These are phyloP conservation scores for Muraenolepis orangiensis DNA, from an alignment of 2,797 vertebrate species.

Conservation along the genomic window DNA sequence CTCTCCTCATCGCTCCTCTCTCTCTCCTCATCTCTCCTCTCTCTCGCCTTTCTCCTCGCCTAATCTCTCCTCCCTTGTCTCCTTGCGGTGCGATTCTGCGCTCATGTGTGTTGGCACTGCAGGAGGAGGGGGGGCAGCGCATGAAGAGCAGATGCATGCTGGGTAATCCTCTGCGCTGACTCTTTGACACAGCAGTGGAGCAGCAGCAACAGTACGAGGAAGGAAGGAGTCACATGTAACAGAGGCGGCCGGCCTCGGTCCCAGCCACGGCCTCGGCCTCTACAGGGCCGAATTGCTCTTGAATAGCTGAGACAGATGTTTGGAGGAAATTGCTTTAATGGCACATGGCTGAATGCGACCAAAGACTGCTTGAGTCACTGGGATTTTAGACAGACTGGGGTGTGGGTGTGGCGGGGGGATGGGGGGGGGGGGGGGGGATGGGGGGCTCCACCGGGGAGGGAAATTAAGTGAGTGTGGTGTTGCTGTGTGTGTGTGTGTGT, in stretches of 20 bases:
- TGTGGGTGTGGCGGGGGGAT: too few species aligned
- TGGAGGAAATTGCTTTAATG: slow-evolving; percentile 35
- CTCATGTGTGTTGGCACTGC: slow-evolving; percentile 52
- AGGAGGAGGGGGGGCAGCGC: slow-evolving; percentile 33
- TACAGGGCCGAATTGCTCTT: slow-evolving; percentile 22
- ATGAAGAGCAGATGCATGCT: neutral
- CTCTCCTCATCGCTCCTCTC: slow-evolving; percentile 18
- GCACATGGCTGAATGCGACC: slow-evolving; percentile 19
- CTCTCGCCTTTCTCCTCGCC: neutral
- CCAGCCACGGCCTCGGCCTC: too few species aligned
- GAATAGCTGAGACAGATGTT: slow-evolving; percentile 60
- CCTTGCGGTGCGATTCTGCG: slow-evolving; percentile 60
- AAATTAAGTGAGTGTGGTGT: too few species aligned
- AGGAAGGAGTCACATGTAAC: too few species aligned
- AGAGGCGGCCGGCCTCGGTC: too few species aligned
- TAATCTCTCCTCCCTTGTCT: slow-evolving; percentile 30
- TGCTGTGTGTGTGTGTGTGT: too few species aligned
- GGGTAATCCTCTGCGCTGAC: neutral
- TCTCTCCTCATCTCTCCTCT: neutral
- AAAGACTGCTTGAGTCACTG: too few species aligned
- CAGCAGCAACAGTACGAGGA: too few species aligned
- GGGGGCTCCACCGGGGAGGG: too few species aligned
- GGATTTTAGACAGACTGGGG: too few species aligned
- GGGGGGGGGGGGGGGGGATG: too few species aligned
- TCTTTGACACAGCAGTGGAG: neutral